Conservation (phyloP, 2,888 invertebrate species). For the Leptarthrus brevirostris region DNA sequence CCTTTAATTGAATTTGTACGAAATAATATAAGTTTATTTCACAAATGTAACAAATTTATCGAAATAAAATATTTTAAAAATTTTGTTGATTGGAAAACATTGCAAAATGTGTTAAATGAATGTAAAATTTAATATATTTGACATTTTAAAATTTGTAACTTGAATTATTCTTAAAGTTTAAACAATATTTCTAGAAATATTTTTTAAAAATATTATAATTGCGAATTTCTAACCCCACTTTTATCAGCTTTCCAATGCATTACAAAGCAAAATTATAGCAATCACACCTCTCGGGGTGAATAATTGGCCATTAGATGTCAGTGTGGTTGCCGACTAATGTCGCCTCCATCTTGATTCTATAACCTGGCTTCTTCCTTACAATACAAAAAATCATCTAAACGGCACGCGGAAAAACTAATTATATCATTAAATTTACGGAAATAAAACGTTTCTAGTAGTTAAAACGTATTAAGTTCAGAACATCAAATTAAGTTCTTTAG, state of each 20-base stretch:
- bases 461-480: constrained; percentile 6
- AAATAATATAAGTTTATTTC: too few relatives aligned
- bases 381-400: constrained; percentile 55
- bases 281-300: constrained; percentile 5
- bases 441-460: constrained; percentile 38
- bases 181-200: too few relatives aligned
- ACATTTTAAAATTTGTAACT: too few relatives aligned
- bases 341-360: constrained; percentile 59
- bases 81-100: too few relatives aligned
- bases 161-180: too few relatives aligned
- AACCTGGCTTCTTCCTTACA: constrained; percentile 59
- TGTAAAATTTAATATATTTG: too few relatives aligned
- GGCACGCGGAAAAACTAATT: constrained; percentile 53
- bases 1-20: too few relatives aligned
- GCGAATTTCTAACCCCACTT: too few relatives aligned
- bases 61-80: too few relatives aligned
- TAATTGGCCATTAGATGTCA: constrained; percentile 53
- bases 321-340: constrained; percentile 57
- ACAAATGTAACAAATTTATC: too few relatives aligned
- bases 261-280: not conserved
- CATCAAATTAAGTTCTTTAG: constrained; percentile 48
- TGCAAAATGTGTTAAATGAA: too few relatives aligned
- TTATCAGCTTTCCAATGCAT: not conserved
- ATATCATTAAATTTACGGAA: constrained; percentile 29
- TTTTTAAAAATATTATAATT: too few relatives aligned